A percentile compares a stretch with the other conserved stretches of the same genome.
These are phyloP conservation scores for Pegoplata infirma DNA, from an alignment of 2,888 invertebrate genomes.

Conservation along the genomic window DNA sequence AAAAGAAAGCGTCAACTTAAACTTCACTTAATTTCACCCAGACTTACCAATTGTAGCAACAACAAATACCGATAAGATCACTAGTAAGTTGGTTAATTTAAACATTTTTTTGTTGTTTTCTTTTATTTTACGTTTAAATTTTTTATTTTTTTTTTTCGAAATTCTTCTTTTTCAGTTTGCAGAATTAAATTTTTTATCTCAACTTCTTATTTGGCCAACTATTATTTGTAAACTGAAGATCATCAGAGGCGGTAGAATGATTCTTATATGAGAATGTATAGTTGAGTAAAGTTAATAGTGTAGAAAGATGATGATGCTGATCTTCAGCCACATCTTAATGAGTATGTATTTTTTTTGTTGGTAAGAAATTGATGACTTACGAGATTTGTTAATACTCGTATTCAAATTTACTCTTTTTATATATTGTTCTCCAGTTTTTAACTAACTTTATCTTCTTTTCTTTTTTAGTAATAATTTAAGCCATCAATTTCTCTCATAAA, in stretches of 20 bases:
- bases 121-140: background rate
- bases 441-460: background rate
- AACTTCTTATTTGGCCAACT: conserved; percentile 9
- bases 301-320: background rate
- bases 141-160: background rate
- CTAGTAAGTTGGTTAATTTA: conserved; percentile 13
- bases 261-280: conserved; percentile 47
- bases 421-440: background rate
- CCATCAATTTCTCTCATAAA: too few species aligned
- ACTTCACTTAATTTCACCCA: background rate
- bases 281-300: background rate
- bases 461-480: background rate
- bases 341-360: background rate
- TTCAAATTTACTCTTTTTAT: background rate
- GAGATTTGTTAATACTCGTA: too few species aligned
- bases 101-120: conserved; percentile 32
- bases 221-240: conserved; percentile 44
- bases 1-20: too few species aligned
- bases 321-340: conserved; percentile 1
- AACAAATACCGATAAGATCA: conserved; percentile 29
- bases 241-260: conserved; percentile 8
- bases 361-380: background rate
- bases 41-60: conserved; percentile 49
- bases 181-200: background rate
- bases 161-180: background rate